Evolutionary conservation across 2,888 invertebrate genomes (phyloP).

Genomic region (Caenorhabditis angaria): DNA sequence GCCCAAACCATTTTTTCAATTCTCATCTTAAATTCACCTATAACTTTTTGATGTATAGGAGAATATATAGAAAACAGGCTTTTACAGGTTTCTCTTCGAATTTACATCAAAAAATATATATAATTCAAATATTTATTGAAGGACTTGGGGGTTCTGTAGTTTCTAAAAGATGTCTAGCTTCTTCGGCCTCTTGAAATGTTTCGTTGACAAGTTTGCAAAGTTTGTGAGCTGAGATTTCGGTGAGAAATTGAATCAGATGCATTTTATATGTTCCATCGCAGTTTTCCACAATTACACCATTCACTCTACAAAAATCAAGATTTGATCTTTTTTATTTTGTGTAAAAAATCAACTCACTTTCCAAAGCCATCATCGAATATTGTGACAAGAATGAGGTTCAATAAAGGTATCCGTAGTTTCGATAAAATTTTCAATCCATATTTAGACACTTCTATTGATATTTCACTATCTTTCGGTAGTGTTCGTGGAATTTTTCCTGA

Average conservation of each 20-base stretch:
- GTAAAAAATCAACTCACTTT: conserved; percentile 16
- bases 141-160: conserved; percentile 31
- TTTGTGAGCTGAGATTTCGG: conserved; percentile 10
- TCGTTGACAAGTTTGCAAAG: conserved; percentile 8
- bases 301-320: conserved; percentile 8
- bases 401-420: conserved; percentile 31
- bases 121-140: conserved; percentile 9
- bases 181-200: conserved; percentile 23
- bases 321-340: neutral
- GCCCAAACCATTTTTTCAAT: neutral
- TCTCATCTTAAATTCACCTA: neutral
- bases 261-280: conserved; percentile 19
- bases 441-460: conserved; percentile 32
- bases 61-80: too few species aligned
- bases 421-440: conserved; percentile 38
- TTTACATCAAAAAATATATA: neutral
- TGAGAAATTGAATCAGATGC: conserved; percentile 18
- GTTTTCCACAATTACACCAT: conserved; percentile 29
- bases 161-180: conserved; percentile 17
- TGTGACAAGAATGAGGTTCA: conserved; percentile 27
- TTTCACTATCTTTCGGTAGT: conserved; percentile 15
- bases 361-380: conserved; percentile 41
- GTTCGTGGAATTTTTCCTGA: conserved; percentile 25
- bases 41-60: too few species aligned
- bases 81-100: too few species aligned